phyloP scores from a whole-genome alignment of 2,113 vertebrate species.

The Epinephelus fuscoguttatus region DNA sequence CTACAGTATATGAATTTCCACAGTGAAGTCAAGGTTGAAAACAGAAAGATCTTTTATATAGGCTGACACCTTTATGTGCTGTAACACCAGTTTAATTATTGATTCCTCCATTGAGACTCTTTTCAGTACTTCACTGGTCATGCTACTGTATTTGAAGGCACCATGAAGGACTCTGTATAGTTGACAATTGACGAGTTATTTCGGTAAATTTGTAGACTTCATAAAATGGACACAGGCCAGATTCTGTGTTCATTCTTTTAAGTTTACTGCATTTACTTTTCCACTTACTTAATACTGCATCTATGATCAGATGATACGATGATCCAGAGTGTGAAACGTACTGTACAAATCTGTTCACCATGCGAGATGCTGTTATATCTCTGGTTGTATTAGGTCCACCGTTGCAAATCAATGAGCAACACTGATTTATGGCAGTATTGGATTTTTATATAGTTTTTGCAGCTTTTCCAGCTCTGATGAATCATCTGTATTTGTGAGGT shows the following conservation, averaged over 20 bases:
- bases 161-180: constrained; percentile 14
- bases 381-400: not conserved
- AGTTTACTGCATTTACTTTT: constrained; percentile 22
- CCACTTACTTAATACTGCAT: not conserved
- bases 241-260: constrained; percentile 4
- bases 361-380: not conserved
- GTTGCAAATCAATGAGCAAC: not conserved
- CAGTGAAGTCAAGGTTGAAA: not conserved
- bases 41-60: constrained; percentile 18
- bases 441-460: not conserved
- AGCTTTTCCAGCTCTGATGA: not conserved
- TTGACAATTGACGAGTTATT: constrained; percentile 11
- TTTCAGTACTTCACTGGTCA: constrained; percentile 40
- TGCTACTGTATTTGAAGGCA: constrained; percentile 18
- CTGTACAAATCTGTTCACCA: not conserved
- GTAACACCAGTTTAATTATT: constrained; percentile 40
- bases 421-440: not conserved
- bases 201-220: constrained; percentile 13
- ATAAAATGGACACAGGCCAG: constrained; percentile 27
- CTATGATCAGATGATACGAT: not conserved
- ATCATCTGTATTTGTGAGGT: not conserved
- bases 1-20: not conserved
- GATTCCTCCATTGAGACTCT: constrained; percentile 44
- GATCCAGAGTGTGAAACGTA: not conserved
- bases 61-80: constrained; percentile 23